Percentiles rank a stretch among this genome's conserved stretches.
Conservation (phyloP, 2,888 invertebrate species). For the Leptinotarsa rubiginosa region DNA sequence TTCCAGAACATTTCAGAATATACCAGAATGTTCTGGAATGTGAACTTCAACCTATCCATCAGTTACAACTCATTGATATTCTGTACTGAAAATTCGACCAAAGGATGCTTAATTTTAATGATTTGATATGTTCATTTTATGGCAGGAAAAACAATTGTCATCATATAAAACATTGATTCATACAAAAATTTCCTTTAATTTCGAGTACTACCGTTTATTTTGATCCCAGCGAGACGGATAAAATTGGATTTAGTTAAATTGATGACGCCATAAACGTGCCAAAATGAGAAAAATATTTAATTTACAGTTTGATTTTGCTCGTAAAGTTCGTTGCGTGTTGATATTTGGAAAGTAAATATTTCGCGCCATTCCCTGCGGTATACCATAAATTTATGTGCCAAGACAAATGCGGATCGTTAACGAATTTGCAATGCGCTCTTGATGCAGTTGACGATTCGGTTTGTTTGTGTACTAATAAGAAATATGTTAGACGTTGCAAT, state of each 20-base stretch:
- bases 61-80: too few species aligned
- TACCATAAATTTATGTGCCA: conserved; percentile 39
- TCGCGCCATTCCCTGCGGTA: conserved; percentile 41
- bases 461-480: background rate
- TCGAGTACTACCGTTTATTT: conserved; percentile 33
- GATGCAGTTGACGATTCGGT: conserved; percentile 7
- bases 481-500: background rate
- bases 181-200: conserved; percentile 25
- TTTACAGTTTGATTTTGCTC: conserved; percentile 47
- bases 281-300: conserved; percentile 45
- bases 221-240: conserved; percentile 35
- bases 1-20: too few species aligned
- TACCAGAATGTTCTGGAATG: too few species aligned
- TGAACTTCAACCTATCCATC: too few species aligned
- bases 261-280: conserved; percentile 50
- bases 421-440: conserved; percentile 17
- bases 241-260: conserved; percentile 48
- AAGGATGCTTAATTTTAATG: background rate
- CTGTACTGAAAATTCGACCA: too few species aligned
- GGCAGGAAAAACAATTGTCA: background rate
- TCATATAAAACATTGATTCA: background rate
- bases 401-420: conserved; percentile 31
- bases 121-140: too few species aligned
- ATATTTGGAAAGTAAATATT: conserved; percentile 49
- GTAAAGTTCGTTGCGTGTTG: conserved; percentile 49